Evolutionary conservation across 2,888 invertebrate species (phyloP), one percentile per base, ranked within the genome.

Genomic region (Mythimna lalbum): DNA sequence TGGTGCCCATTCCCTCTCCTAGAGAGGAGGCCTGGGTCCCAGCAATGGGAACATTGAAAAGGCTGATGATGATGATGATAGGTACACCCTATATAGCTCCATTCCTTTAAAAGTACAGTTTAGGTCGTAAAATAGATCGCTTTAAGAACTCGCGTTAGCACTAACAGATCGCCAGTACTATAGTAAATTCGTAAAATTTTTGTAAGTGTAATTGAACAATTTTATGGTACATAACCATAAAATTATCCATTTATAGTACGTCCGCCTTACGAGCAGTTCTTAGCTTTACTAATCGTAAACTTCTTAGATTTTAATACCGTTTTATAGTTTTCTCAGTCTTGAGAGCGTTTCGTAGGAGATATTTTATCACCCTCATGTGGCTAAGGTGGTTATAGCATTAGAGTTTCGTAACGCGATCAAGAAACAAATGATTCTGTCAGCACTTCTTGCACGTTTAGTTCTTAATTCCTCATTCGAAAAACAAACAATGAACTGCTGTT

Each of bases 241-340:
- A 56, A 36, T 57, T 14, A 50, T 47, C 19, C 68, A 43, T 12
- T 43, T 76, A 43, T 10, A 31, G 17, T 21, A 19, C 56, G 19
- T 14, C 19, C 39, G 14, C 49, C 19, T 49, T 31, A 70, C 27
- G 56, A 71, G 19, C 14, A 2, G 9, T 56, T 21, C 27, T 47
- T 19, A 36, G 50, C 21, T 50, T 27, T 9, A 69, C 56, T 69
- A 52, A 57, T 57, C 69, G 57, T 76, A 73, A 69, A 57, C 12
- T 36, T 55, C 63, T 47, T 50, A 60, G 43, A 79, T 50, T 78
- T 63, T 79, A 79, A 72, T 57, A 43, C 36, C 49, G 17, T 76
- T 80, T 64, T 76, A 76, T 67, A 33, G 61, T 36, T 39, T 52
- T 61, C 39, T 67, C 56, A 21, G 56, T 57, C 27, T 50, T 52